These are phyloP conservation scores for Microhierax caerulescens DNA, from an alignment of 2,797 vertebrate genomes.

Conservation along the genomic window DNA sequence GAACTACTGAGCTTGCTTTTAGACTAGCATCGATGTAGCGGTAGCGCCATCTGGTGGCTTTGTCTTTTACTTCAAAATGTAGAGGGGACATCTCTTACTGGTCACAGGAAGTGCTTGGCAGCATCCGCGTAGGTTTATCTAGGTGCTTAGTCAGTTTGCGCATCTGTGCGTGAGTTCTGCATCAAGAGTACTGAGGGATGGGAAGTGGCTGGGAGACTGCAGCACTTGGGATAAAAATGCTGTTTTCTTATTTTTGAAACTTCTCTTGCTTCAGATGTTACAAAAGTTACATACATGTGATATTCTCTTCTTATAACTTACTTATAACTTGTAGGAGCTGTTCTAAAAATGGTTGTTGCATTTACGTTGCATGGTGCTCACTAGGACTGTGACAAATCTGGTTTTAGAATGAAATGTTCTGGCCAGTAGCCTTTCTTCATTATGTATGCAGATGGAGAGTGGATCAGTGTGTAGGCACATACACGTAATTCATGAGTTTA, in stretches of 20 bases:
- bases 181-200: background rate
- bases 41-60: constrained; percentile 70
- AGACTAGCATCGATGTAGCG: background rate
- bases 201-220: background rate
- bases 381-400: background rate
- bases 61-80: background rate
- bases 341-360: background rate
- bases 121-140: background rate
- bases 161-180: background rate
- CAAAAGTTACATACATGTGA: background rate
- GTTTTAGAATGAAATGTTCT: background rate
- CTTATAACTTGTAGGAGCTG: background rate
- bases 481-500: background rate
- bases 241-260: background rate
- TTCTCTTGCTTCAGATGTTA: background rate
- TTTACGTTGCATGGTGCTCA: background rate
- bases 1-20: background rate
- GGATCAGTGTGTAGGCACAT: background rate
- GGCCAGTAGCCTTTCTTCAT: background rate
- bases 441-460: background rate
- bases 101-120: background rate
- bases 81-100: background rate
- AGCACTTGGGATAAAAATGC: background rate
- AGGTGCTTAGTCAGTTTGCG: background rate
- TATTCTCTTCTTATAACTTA: background rate